Evolutionary conservation across 2,113 vertebrate species (phyloP), one percentile per base, ranked within the genome.

Genomic region (Hepsetus odoe): DNA sequence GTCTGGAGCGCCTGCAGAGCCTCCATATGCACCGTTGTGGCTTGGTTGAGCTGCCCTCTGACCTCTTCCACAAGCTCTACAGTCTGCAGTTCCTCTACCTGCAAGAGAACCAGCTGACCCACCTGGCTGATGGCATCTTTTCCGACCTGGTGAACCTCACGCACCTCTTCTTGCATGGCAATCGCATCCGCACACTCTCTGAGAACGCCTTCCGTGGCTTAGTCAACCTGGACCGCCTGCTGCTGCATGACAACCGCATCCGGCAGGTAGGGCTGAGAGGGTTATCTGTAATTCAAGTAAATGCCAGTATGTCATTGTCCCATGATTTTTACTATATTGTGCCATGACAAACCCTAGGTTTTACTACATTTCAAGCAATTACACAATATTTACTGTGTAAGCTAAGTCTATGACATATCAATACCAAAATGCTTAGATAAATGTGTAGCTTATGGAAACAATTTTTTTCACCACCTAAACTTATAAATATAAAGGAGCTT

Each of bases 41-140:
- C 90, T 94, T 98, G 88, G 93, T 93, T 53, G 87, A 89, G n/a
- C 93, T 99, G 85, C 97, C 97, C 61, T 90, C 92, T 61, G 92
- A 91, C 88, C 91, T n/a, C 90, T 98, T 98, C 92, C 94, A 90
- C 0, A 95, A 96, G 86, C 94, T 98, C 87, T 93, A 93, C 91
- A 98, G 96, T 89, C 92, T 99, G 84, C 97, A 98, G 89, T 99
- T 98, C 90, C 96, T 99, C 89, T 99, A 98, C 89, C 92, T 99
- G 88, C 94, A 99, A 93, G 96, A 98, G 80, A 99, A 99, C 84
- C 95, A 94, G 88, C 92, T 99, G 82, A 94, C 94, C 83, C 94
- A 95, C 85, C 93, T 98, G 58, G 95, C 96, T 86, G 96, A 98
- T 42, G 96, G 96, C 81, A 92, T 98, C 72, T 98, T 99, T 76